Base-by-base conservation (phyloP, 2,113 vertebrate species). In the Coturnix japonica region DNA sequence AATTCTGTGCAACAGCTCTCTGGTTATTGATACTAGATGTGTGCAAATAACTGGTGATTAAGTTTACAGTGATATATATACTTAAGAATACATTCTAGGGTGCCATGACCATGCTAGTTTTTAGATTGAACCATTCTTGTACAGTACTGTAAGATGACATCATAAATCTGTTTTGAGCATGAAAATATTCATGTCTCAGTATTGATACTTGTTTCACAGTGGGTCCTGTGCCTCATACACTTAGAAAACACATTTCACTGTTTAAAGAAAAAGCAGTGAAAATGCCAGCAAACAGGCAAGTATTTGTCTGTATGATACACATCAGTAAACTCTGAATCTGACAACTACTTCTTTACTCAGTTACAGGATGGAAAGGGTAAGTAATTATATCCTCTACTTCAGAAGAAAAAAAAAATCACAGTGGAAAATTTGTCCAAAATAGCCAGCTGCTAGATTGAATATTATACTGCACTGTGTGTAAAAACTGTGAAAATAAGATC, bases 61-160 rank as follows among this genome's bases (percentile, higher is more conserved):
- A 83, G 81, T 81, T 81, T 71, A 75, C 35, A 92, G 3, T 11
- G 16, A 75, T 69, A 21, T 51, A 72, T 60, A 84, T 82, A 39
- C 25, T 39, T 63, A 39, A 85, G 41, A 95, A 90, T 87, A 90
- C 77, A 80, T 79, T 75, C 47, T 92, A 15, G 26, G 22, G 22
- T 41, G 19, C 26, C 49, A 59, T 87, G 26, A 56, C 22, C 35
- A 43, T 49, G 57, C 7, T 46, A 31, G 4, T 7, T 41, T 67
- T 72, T 17, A 75, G 11, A 67, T 1, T n/a, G 75, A 83, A 93
- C 53, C 23, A 22, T 95, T 47, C n/a, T 65, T 67, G 33, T 41
- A 91, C 11, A 30, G 11, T 28, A 20, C 13, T 85, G 8, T 26
- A 90, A 70, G 11, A 67, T 74, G 51, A 39, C 10, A 56, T 51